Base-by-base conservation (phyloP, 2,113 vertebrate genomes). In the Pardalotus punctatus region DNA sequence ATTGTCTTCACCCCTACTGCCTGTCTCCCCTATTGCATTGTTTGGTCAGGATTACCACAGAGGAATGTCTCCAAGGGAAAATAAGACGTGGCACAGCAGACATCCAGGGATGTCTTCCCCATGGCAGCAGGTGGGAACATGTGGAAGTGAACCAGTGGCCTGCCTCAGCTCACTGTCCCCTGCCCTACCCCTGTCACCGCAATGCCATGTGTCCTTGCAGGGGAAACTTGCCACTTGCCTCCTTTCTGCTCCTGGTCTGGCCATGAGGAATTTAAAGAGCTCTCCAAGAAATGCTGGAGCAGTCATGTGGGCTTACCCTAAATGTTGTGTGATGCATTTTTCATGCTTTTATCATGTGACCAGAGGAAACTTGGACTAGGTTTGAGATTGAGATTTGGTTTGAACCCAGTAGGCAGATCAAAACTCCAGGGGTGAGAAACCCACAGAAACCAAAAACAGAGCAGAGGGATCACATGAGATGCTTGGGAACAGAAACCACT, bases 401-500 rank as follows among this genome's bases (percentile, higher is more conserved):
- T 94, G 88, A 90, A 83, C 35, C 10, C 64, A 53, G 36, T 3
- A 82, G 45, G 86, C 60, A 88, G 72, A 92, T 83, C 47, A 92
- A 90, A 96, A 96, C 47, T 92, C 47, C 31, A 88, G 20, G 58
- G 40, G 25, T 48, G 56, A 93, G 48, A 95, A 94, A 88, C 47
- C 56, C 76, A 60, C 40, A 79, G 62, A 82, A 94, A 62, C 60
- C 56, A 90, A 95, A 86, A 82, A 2, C 56, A 83, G 84, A 86
- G 56, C 60, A 56, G 56, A 86, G 40, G 2, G 12, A 90, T 91
- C 78, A 79, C 50, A 86, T 70, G 87, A 90, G 61, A 67, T 66
- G 53, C 45, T 82, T 88, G 74, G 81, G 84, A 93, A 93, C 33
- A 60, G 71, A 96, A 96, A 92, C 64, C 76, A 88, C 81, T 93